Percentiles rank a stretch among this genome's conserved stretches.
phyloP scores from a whole-genome alignment of 2,797 vertebrate species.

The Cebuella pygmaea region DNA sequence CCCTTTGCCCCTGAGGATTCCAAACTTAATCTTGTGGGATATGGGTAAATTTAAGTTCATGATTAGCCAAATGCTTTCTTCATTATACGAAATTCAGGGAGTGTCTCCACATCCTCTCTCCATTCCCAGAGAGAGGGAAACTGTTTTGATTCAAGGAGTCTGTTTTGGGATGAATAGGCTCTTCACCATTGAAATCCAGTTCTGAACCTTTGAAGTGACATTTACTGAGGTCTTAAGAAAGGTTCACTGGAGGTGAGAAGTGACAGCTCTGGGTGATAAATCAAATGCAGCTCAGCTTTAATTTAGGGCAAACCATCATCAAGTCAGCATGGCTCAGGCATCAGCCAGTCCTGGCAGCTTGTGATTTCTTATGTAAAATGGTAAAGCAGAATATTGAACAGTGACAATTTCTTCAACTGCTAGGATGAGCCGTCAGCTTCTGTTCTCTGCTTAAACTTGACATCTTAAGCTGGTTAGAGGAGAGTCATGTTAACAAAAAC shows the following conservation, averaged over 20 bases:
- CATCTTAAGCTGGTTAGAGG: not conserved
- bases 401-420: conserved; percentile 3
- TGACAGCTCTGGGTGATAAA: conserved; percentile 10
- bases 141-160: not conserved
- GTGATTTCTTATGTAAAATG: not conserved
- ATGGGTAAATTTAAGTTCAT: not conserved
- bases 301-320: not conserved
- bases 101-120: not conserved
- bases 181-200: conserved; percentile 19
- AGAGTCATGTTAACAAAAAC: conserved; percentile 30
- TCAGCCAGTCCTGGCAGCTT: not conserved
- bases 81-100: not conserved
- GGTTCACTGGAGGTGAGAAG: conserved; percentile 51
- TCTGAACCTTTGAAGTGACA: conserved; percentile 58
- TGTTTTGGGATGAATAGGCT: not conserved
- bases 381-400: not conserved
- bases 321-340: not conserved
- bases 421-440: not conserved
- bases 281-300: conserved; percentile 33
- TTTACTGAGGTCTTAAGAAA: conserved; percentile 32
- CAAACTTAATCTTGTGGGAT: not conserved
- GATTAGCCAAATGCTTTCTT: not conserved
- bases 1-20: not conserved
- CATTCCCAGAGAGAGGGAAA: not conserved
- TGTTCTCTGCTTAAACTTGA: conserved; percentile 38